phyloP scores from a whole-genome alignment of 2,888 invertebrate genomes.

The Itoplectis maculator region DNA sequence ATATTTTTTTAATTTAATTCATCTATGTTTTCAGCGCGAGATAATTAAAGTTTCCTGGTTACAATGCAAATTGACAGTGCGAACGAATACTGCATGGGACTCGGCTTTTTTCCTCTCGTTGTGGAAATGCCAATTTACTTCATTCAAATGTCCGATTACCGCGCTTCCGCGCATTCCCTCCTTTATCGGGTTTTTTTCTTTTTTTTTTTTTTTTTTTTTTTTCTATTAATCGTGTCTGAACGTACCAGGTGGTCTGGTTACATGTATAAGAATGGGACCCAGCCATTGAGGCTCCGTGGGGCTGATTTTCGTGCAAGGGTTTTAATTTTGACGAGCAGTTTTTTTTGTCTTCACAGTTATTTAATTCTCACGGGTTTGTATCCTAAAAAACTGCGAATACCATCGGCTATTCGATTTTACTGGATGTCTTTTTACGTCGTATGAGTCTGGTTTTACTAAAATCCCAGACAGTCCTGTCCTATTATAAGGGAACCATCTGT shows the following conservation, averaged over 20 bases:
- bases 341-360: neutral
- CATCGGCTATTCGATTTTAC: neutral
- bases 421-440: neutral
- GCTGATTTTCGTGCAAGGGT: neutral
- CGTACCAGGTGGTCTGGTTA: neutral
- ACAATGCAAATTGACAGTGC: too few relatives aligned
- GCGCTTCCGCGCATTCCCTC: neutral
- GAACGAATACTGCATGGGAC: too few relatives aligned
- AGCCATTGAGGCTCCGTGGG: neutral
- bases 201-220: neutral
- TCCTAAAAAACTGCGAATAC: neutral
- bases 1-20: too few relatives aligned
- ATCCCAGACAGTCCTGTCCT: neutral
- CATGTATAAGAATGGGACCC: neutral
- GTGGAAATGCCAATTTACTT: slow-evolving; percentile 16
- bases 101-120: too few relatives aligned
- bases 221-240: neutral
- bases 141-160: slow-evolving; percentile 31
- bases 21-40: too few relatives aligned
- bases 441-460: neutral
- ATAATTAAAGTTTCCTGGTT: too few relatives aligned
- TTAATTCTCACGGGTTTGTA: too few relatives aligned
- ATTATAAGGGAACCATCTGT: neutral
- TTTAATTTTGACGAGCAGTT: neutral
- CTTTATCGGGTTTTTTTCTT: neutral